Base-by-base conservation (phyloP, 2,797 vertebrate species). In the Lophius americanus region DNA sequence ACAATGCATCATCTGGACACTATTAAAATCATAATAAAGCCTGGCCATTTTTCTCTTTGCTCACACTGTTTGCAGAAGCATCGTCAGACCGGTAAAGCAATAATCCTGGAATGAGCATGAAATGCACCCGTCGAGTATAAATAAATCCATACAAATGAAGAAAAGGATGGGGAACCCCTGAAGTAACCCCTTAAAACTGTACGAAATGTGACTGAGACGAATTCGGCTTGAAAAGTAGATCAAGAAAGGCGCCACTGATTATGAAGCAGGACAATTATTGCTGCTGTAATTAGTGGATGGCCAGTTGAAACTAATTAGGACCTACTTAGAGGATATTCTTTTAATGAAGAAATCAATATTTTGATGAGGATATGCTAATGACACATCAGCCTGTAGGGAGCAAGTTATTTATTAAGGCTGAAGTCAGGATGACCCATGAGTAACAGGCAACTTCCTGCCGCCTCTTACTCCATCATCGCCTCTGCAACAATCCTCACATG, bases 311-410 rank as follows among this genome's bases (percentile, higher is more conserved):
- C 70, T 93, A 94, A 94, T 94, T 93, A 92, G 89, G 81, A 83
- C 86, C 88, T 90, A 92, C 90, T 94, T 93, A 92, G 91, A 85
- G 88, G 77, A 88, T 92, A 91, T 93, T 86, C 90, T 88, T 93
- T 92, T 94, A 94, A 94, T 94, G 88, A 93, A 90, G 84, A 90
- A 93, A 93, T 94, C 93, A 91, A 87, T 94, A 91, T 90, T 91
- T 23, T 23, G 23, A 92, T 94, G 88, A 92, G 86, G 87, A 92
- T 93, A 94, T 94, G 93, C 89, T 91, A 94, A 94, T 93, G 89
- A 84, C 54, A 68, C 81, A 85, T 73, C 86, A 73, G 79, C 85
- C 88, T 85, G 60, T 69, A 84, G 85, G 88, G 91, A 92, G 85
- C 62, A 60, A 78, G 80, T 77, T 83, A 89, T 93, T 89, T 89